Base-by-base conservation (phyloP, 2,113 vertebrate species). In the Piprites chloris region DNA sequence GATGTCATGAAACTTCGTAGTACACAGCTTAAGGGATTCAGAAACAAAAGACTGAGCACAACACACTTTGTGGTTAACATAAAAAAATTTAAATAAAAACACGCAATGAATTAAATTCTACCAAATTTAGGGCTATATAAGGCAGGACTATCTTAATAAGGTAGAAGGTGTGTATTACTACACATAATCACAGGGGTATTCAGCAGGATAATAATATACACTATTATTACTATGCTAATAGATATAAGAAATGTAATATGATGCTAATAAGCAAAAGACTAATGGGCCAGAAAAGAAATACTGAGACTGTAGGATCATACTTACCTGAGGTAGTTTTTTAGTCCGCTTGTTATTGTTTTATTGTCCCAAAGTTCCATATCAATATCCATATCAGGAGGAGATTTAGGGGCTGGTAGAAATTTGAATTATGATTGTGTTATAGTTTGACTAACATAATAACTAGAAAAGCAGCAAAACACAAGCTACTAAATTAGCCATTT, bases 251-350 rank as follows among this genome's bases (percentile, higher is more conserved):
- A 93, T 24, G 12, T 23, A 86, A 55, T 46, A 89, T 7, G 12
- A 55, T 72, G 56, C 19, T 77, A 87, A 92, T 24, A 90, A 75
- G 33, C 39, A 44, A 39, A 66, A 79, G 42, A 63, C 42, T 52
- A 80, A 73, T 11, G 11, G 32, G 19, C 5, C 27, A 81, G 68
- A 61, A 72, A 92, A 95, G 8, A 18, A 77, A 91, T 47, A 80
- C 4, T 37, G 52, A 61, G 41, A 63, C 28, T 59, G 13, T 32
- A 58, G 46, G 9, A 73, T 49, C n/a, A 44, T 28, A 94, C 98
- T 98, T 95, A 99, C 99, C 99, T 99, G 98, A 99, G 99, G 98
- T 99, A 99, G 98, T 99, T 99, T 98, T 99, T 99, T 87, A 99
- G 98, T 73, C 99, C 99, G 6, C 99, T 99, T 73, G 99, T 99